Evolutionary conservation across 2,888 invertebrate genomes (phyloP).

Genomic region (Odontocolon sp.): DNA sequence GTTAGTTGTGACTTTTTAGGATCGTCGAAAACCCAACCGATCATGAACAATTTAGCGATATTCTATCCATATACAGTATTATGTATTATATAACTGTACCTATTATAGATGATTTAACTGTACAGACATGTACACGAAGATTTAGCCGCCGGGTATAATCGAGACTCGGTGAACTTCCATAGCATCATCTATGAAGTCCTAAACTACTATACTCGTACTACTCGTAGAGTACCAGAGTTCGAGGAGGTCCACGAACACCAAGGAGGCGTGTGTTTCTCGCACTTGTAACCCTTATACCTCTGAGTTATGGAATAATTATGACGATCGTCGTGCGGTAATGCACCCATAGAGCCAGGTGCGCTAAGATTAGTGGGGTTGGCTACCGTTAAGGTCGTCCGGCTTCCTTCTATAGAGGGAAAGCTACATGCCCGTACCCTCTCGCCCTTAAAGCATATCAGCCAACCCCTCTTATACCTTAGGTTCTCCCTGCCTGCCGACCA

Average conservation of each 20-base stretch:
- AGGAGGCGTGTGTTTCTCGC: constrained; percentile 55
- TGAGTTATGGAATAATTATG: constrained; percentile 70
- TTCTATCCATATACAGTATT: constrained; percentile 5
- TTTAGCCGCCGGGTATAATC: constrained; percentile 50
- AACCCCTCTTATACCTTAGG: constrained; percentile 26
- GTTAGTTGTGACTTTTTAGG: constrained; percentile 24
- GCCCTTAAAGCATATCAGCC: constrained; percentile 9
- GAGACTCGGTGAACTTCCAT: constrained; percentile 24
- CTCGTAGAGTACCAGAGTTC: constrained; percentile 28
- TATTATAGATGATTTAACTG: no score
- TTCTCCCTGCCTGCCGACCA: constrained; percentile 43
- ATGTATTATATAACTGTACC: not conserved
- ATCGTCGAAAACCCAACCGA: not conserved
- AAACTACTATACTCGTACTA: not conserved
- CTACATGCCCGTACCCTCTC: constrained; percentile 26
- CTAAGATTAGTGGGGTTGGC: constrained; percentile 68
- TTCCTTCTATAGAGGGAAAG: constrained; percentile 40
- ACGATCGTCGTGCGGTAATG: constrained; percentile 63
- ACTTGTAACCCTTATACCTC: constrained; percentile 16
- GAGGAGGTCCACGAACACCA: constrained; percentile 20
- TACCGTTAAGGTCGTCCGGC: constrained; percentile 63
- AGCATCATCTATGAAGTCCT: not conserved
- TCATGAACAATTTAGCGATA: constrained; percentile 13
- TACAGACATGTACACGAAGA: not conserved
- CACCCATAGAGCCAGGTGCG: constrained; percentile 68